Evolutionary conservation across 2,113 vertebrate species (phyloP).

Genomic region (Boulengeromyrus knoepffleri): DNA sequence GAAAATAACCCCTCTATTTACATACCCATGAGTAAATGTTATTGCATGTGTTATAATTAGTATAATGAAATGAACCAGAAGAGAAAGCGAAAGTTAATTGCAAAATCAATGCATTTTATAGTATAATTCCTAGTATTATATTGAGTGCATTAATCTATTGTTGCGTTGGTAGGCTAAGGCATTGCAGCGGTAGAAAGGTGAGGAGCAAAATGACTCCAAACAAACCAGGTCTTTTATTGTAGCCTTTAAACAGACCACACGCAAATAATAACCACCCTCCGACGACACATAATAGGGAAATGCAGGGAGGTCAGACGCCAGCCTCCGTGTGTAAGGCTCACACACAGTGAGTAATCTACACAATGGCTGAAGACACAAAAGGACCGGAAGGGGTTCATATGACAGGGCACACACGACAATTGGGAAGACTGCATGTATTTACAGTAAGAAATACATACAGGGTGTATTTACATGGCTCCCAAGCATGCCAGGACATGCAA

Average conservation of each 20-base stretch:
- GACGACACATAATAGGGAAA: background rate
- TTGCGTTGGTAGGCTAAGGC: background rate
- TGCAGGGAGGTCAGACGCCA: background rate
- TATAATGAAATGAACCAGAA: background rate
- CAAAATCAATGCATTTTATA: background rate
- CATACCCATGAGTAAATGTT: background rate
- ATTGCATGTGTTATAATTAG: background rate
- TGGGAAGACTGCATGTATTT: no score
- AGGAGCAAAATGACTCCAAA: background rate
- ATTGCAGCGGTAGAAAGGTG: background rate
- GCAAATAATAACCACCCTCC: background rate
- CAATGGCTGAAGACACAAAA: background rate
- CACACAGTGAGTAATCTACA: background rate
- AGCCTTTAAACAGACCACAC: background rate
- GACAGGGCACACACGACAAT: no score
- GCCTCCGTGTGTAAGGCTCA: no score
- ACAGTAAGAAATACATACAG: no score
- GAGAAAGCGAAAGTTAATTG: background rate
- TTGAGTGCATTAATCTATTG: background rate
- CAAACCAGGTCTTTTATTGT: background rate
- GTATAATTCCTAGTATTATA: background rate
- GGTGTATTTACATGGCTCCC: no score
- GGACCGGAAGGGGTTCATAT: background rate
- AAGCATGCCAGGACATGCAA: background rate
- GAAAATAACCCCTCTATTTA: background rate